Evolutionary conservation across 2,888 invertebrate genomes (phyloP), one percentile per base, ranked within the genome.

Genomic region (Drosophila tripunctata): DNA sequence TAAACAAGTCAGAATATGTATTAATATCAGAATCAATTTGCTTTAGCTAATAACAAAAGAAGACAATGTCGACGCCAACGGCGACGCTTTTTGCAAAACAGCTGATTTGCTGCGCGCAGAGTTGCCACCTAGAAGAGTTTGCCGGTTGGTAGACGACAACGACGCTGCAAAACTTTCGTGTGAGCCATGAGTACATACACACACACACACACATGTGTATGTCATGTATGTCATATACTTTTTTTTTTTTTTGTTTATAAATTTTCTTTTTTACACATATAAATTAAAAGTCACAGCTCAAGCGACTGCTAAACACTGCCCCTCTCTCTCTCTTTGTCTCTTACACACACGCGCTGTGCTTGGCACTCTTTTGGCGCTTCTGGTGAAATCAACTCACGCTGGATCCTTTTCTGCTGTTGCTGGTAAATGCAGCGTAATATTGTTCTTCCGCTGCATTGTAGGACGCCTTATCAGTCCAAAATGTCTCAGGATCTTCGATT

Each of bases 71-170:
- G 24, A 38, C 68, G 43, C 30, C 44, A 61, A 40, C 31, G 27
- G 48, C 24, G 45, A 24, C 47, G 44, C 44, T 57, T 56, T 36
- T 7, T 22, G 19, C 45, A 15, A 12, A 51, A 4, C 83, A 79
- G 83, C 79, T 79, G 77, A 66, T 68, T 48, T 19, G 12, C 2
- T 4, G n/a, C n/a, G n/a, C n/a, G n/a, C 31, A 77, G 81, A 38
- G 84, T 77, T 31, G 69, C 63, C 78, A 66, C 36, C 62, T 44
- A 12, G 6, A 24, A 50, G 14, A 57, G 30, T 15, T 51, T 48
- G 45, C 64, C 64, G 50, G 61, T 14, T 27, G 19, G 8, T 5
- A 22, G 41, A 36, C n/a, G n/a, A n/a, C n/a, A n/a, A n/a, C n/a
- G n/a, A n/a, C 27, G 30, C 33, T 10, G 10, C 22, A 8, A 21